phyloP scores from a whole-genome alignment of 2,113 vertebrate genomes.

The Perognathus longimembris region DNA sequence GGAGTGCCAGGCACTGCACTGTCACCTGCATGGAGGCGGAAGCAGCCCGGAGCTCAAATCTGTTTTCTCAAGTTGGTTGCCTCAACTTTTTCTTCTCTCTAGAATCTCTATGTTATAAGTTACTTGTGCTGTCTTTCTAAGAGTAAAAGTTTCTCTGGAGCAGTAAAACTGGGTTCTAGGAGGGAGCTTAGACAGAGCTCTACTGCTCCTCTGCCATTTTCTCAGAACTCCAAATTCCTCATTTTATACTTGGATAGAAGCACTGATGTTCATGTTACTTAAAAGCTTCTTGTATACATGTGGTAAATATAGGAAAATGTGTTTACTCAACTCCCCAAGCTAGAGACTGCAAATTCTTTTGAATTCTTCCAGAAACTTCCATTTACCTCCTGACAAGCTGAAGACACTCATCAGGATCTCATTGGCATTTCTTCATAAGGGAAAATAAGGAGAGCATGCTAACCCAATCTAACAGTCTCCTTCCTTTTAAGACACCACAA shows the following conservation, averaged over 20 bases:
- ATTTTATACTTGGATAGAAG: constrained; percentile 25
- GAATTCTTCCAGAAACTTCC: constrained; percentile 43
- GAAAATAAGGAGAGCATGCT: not conserved
- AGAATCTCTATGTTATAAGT: too few species aligned
- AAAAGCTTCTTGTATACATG: not conserved
- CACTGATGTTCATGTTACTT: not conserved
- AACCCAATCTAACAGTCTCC: not conserved
- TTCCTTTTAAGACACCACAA: constrained; percentile 2
- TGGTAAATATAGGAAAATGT: not conserved
- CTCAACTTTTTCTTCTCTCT: too few species aligned
- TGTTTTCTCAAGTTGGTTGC: too few species aligned
- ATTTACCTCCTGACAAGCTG: constrained; percentile 26
- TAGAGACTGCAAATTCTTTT: constrained; percentile 51
- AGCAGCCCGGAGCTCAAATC: too few species aligned
- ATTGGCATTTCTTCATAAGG: not conserved
- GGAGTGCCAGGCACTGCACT: too few species aligned
- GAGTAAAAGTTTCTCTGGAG: too few species aligned
- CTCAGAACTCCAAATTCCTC: not conserved
- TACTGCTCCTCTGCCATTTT: too few species aligned
- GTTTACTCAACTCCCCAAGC: constrained; percentile 6
- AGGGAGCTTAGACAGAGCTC: too few species aligned
- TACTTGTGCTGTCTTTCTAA: too few species aligned
- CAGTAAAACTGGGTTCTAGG: too few species aligned
- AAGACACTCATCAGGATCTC: constrained; percentile 60
- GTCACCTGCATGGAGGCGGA: too few species aligned